Evolutionary conservation across 2,113 vertebrate species (phyloP).

Genomic region (Equus quagga): DNA sequence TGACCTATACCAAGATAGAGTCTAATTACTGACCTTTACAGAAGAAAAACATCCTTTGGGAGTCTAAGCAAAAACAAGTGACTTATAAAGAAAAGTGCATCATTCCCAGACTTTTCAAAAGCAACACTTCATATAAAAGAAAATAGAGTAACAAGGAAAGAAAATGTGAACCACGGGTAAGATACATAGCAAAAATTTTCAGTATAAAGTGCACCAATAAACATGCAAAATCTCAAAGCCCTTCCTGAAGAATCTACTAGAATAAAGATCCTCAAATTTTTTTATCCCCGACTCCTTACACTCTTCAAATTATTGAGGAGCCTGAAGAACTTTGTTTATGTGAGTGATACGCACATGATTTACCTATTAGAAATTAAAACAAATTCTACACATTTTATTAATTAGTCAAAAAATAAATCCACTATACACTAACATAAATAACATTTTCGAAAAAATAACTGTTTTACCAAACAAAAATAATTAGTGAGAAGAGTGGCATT

Average conservation of each 20-base stretch:
- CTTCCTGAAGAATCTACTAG: not conserved
- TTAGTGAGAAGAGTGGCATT: not conserved
- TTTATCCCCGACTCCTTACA: not conserved
- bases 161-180: not conserved
- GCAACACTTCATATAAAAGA: not conserved
- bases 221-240: not conserved
- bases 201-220: not conserved
- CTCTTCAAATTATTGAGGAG: not conserved
- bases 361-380: not conserved
- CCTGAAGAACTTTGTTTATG: not conserved
- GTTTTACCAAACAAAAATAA: not conserved
- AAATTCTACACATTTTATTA: not conserved
- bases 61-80: conserved; percentile 7
- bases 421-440: not conserved
- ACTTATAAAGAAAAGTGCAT: not conserved
- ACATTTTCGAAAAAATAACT: not conserved
- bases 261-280: not conserved
- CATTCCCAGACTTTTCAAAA: not conserved
- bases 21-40: not conserved
- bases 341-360: not conserved
- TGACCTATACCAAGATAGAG: not conserved
- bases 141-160: not conserved
- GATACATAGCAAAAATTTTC: not conserved
- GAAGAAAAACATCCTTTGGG: not conserved
- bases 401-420: not conserved